A percentile compares a stretch with the other conserved stretches of the same genome.
phyloP scores from a whole-genome alignment of 30 jellyfish, hydroid and myxozoan genomes.

The Catostylus mosaicus region DNA sequence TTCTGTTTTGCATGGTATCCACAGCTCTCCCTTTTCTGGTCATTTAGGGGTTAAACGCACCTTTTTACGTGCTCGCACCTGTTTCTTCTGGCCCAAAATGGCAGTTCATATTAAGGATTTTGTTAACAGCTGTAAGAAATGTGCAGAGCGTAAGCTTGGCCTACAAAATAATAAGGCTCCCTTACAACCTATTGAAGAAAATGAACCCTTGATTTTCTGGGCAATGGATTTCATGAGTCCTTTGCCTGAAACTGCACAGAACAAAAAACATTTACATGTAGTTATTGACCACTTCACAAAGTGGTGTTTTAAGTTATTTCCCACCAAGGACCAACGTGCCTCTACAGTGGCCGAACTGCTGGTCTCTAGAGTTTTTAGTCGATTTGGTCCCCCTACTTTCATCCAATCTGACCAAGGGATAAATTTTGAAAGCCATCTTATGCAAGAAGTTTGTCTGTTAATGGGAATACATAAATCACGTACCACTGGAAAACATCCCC shows the following conservation, averaged over 20 bases:
- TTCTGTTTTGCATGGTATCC: conserved; percentile 47
- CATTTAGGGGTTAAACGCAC: conserved; percentile 55
- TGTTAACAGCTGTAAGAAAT: conserved; percentile 21
- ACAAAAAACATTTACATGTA: conserved; percentile 63
- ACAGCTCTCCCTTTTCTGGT: conserved; percentile 42
- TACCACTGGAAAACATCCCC: conserved; percentile 45
- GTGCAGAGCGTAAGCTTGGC: conserved; percentile 24
- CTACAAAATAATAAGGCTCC: conserved; percentile 41
- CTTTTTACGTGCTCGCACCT: conserved; percentile 9
- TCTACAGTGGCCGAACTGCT: conserved; percentile 49
- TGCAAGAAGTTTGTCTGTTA: conserved; percentile 35
- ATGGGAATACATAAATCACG: conserved; percentile 39
- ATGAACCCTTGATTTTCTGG: conserved; percentile 55
- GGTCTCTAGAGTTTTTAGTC: conserved; percentile 27
- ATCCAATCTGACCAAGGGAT: conserved; percentile 63
- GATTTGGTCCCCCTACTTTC: conserved; percentile 44
- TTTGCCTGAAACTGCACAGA: conserved; percentile 58
- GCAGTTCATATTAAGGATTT: neutral
- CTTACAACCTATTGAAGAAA: conserved; percentile 28
- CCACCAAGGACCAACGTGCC: conserved; percentile 40
- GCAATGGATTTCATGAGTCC: conserved; percentile 68
- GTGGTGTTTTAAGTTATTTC: conserved; percentile 52
- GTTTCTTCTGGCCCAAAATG: conserved; percentile 69
- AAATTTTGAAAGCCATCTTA: conserved; percentile 38
- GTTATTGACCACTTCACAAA: conserved; percentile 65